Percentiles rank a stretch among this genome's conserved stretches.
These are phyloP conservation scores for Stictocephala bisonia DNA, from an alignment of 2,888 invertebrate species.

Conservation along the genomic window DNA sequence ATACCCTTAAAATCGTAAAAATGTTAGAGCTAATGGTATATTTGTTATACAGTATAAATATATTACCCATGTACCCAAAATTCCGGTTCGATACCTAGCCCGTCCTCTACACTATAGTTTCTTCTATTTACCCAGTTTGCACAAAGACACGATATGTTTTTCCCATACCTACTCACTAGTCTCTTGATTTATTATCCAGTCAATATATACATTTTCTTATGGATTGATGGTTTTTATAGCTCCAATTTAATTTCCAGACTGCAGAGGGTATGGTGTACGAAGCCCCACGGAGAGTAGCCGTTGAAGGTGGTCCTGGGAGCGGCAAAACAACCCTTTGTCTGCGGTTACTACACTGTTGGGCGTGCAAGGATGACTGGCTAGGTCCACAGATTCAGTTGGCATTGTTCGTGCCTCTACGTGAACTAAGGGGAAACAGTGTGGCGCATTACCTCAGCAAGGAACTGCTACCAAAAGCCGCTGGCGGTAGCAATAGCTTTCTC, in stretches of 20 bases:
- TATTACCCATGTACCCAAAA: no score
- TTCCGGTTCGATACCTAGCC: no score
- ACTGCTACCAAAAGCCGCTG: conserved; percentile 65
- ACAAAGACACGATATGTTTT: no score
- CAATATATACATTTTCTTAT: conserved; percentile 3
- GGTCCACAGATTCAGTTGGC: conserved; percentile 67
- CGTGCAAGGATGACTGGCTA: conserved; percentile 65
- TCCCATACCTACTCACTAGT: not conserved
- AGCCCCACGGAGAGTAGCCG: conserved; percentile 67
- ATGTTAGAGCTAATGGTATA: no score
- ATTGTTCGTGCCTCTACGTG: conserved; percentile 68
- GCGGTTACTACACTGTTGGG: conserved; percentile 69
- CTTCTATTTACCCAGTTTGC: no score
- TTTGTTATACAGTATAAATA: no score
- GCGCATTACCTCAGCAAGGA: conserved; percentile 63
- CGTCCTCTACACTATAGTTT: no score
- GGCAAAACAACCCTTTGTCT: conserved; percentile 68
- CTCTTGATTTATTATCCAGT: not conserved
- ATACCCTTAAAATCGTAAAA: no score
- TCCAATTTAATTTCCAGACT: conserved; percentile 62
- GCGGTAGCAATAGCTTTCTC: conserved; percentile 60
- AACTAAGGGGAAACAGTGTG: conserved; percentile 66
- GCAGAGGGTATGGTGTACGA: conserved; percentile 67
- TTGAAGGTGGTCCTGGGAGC: conserved; percentile 69
- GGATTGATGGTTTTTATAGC: conserved; percentile 7